Base-by-base conservation (phyloP, 2,888 invertebrate species). In the Melieria picta region DNA sequence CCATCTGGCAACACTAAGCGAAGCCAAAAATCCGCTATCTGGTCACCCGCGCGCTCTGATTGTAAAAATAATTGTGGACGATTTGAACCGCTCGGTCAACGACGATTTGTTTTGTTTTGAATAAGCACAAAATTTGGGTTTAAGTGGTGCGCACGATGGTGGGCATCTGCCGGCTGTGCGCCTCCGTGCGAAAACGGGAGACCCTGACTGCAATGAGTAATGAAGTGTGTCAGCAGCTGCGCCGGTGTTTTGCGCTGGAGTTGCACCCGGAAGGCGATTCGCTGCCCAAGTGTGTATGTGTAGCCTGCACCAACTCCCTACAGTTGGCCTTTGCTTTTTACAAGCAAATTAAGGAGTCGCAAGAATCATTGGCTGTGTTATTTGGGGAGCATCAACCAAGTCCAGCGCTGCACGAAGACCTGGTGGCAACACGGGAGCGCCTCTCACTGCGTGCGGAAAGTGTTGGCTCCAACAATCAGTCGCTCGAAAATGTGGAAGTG, bases 101-200 rank as follows among this genome's bases (percentile, higher is more conserved):
- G 30, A 30, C 30, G 30, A 2, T 30, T 30, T 30, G 30, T 30
- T 30, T 30, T 30, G 30, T 30, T 30, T 30, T 30, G 30, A 30
- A 30, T 30, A 30, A 30, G 30, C 30, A 2, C 30, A 30, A 30
- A 30, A 30, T 30, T 30, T 30, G 30, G 30, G 30, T 30, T 30
- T 30, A 30, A 30, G 30, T 30, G 30, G 30, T 30, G 30, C 30
- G 11, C 50, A 56, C 10, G 7, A 78, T 77, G 78, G 76, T 75
- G 10, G 75, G 74, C 7, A 76, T 82, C 43, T 83, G 83, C 64
- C 81, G 83, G 10, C 74, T 83, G 48, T 83, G 83, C 74, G 82
- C 83, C 5, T 78, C 82, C 4, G 50, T 83, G 5, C 80, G 79
- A 47, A 81, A 80, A 76, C 62, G 65, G 0, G 78, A 80, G 16